Evolutionary conservation across 2,797 vertebrate genomes (phyloP).

Genomic region (Antennarius maculatus): DNA sequence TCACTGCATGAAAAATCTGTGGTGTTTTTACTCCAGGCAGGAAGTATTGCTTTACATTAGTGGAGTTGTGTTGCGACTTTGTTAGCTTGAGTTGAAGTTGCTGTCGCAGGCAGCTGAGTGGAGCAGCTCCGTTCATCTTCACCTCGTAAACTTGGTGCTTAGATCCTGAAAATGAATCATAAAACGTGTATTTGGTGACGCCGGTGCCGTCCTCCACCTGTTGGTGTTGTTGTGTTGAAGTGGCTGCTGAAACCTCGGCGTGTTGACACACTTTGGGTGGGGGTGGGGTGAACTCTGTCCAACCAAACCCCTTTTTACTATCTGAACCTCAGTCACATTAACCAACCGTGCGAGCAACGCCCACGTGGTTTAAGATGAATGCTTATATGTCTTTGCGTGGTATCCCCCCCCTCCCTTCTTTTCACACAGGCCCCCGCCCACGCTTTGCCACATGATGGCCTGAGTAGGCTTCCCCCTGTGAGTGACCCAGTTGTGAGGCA

Average conservation of each 20-base stretch:
- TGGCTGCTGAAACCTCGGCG: constrained; percentile 34
- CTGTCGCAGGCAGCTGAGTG: not conserved
- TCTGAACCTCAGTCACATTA: constrained; percentile 58
- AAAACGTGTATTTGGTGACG: not conserved
- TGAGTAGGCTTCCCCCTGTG: constrained; percentile 79
- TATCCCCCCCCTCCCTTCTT: constrained; percentile 59
- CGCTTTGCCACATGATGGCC: constrained; percentile 79
- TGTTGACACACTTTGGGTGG: constrained; percentile 9
- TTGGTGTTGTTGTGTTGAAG: constrained; percentile 49
- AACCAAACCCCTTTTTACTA: constrained; percentile 24
- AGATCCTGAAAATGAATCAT: not conserved
- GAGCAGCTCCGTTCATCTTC: constrained; percentile 13
- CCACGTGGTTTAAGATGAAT: constrained; percentile 60
- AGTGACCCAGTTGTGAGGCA: constrained; percentile 83
- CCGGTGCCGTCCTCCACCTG: constrained; percentile 40
- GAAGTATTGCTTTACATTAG: constrained; percentile 24
- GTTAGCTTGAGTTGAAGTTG: constrained; percentile 20
- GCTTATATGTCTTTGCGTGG: constrained; percentile 63
- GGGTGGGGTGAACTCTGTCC: constrained; percentile 11
- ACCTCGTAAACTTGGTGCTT: constrained; percentile 10
- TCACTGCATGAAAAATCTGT: constrained; percentile 25
- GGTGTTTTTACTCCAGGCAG: constrained; percentile 31
- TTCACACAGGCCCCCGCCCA: constrained; percentile 60
- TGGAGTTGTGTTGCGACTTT: constrained; percentile 3
- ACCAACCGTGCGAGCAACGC: constrained; percentile 61